Conservation (phyloP, 2,888 invertebrate genomes). For the Ypsolopha sequella region DNA sequence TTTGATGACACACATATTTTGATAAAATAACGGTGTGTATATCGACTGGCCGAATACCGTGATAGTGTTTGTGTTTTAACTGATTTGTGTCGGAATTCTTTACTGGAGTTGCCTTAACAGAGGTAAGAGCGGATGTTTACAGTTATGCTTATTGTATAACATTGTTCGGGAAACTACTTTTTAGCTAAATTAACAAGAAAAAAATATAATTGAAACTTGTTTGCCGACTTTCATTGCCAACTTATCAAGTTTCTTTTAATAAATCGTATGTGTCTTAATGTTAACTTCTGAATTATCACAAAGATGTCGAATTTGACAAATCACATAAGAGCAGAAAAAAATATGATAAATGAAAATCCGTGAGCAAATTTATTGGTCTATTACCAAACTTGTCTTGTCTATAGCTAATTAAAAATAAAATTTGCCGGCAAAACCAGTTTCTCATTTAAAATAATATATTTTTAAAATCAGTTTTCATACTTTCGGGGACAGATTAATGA, state of each 20-base stretch:
- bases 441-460: slow-evolving; percentile 14
- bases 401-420: slow-evolving; percentile 1
- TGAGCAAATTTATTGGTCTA: neutral
- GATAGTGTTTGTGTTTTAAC: slow-evolving; percentile 57
- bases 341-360: neutral
- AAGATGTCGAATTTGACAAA: too few relatives aligned
- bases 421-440: slow-evolving; percentile 19
- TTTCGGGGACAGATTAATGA: slow-evolving; percentile 27
- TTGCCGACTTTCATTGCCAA: too few relatives aligned
- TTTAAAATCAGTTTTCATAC: slow-evolving; percentile 14
- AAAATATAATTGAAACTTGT: too few relatives aligned
- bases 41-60: slow-evolving; percentile 62
- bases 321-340: neutral
- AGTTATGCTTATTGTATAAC: slow-evolving; percentile 65
- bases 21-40: slow-evolving; percentile 60
- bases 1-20: slow-evolving; percentile 49
- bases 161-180: slow-evolving; percentile 16
- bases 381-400: neutral
- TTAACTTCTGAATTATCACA: too few relatives aligned
- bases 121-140: slow-evolving; percentile 66
- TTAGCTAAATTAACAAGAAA: too few relatives aligned
- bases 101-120: slow-evolving; percentile 63
- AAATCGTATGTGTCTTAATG: too few relatives aligned
- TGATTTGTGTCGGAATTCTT: slow-evolving; percentile 50
- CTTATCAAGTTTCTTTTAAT: too few relatives aligned